Conservation (phyloP, 2,888 invertebrate species). For the Chesias legatella region DNA sequence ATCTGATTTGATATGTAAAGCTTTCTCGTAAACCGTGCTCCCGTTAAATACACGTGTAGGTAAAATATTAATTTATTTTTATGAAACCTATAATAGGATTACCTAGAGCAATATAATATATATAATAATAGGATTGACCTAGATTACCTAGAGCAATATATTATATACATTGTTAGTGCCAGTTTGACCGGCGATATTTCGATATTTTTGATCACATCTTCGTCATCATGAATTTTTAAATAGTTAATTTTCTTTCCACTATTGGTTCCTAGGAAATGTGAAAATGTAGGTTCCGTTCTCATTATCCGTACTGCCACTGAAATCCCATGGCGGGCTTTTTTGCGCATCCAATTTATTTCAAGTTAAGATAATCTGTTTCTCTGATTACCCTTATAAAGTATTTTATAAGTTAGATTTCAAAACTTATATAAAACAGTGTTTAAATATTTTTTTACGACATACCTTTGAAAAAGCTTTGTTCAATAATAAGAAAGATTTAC, state of each 20-base stretch:
- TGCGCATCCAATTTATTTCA: neutral
- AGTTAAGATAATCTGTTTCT: neutral
- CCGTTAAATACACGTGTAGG: constrained; percentile 1
- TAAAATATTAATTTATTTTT: constrained; percentile 9
- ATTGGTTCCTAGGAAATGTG: too few relatives aligned
- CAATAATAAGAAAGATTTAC: too few relatives aligned
- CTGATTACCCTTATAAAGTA: neutral
- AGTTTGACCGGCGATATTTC: neutral
- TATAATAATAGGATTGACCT: too few relatives aligned
- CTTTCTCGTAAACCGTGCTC: neutral
- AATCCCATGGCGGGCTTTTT: too few relatives aligned
- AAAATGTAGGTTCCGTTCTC: too few relatives aligned
- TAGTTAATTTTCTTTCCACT: too few relatives aligned
- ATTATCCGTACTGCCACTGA: too few relatives aligned
- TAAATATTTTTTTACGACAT: too few relatives aligned
- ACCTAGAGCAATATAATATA: constrained; percentile 1
- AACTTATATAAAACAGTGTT: neutral
- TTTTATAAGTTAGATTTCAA: too few relatives aligned
- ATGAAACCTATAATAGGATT: constrained; percentile 7
- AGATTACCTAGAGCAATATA: constrained; percentile 5
- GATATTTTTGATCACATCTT: too few relatives aligned
- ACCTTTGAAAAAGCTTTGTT: too few relatives aligned
- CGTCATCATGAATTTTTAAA: too few relatives aligned
- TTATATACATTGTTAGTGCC: neutral
- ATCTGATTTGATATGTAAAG: constrained; percentile 8